phyloP scores from a whole-genome alignment of 2,888 invertebrate genomes.

The Dicycla oo region DNA sequence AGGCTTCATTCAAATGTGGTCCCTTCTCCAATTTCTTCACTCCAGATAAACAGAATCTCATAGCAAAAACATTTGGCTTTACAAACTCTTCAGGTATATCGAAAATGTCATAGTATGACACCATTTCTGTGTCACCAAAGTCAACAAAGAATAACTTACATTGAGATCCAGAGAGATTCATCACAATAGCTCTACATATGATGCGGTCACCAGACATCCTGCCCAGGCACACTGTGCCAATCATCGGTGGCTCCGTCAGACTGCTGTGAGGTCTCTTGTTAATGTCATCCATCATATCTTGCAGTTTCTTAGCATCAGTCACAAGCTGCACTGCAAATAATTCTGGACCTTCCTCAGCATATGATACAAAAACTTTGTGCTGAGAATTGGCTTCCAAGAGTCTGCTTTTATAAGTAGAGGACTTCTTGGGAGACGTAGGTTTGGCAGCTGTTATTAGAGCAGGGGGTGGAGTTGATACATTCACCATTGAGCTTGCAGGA shows the following conservation, averaged over 20 bases:
- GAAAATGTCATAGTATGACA: conserved; percentile 93
- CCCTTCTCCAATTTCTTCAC: conserved; percentile 91
- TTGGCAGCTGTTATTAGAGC: conserved; percentile 68
- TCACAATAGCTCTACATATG: conserved; percentile 94
- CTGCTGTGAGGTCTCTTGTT: conserved; percentile 91
- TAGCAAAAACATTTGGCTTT: conserved; percentile 93
- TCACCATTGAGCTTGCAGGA: conserved; percentile 51
- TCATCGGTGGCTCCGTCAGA: conserved; percentile 92
- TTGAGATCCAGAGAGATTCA: conserved; percentile 92
- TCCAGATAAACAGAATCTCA: conserved; percentile 93
- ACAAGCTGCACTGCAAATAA: conserved; percentile 94
- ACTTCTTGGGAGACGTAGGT: conserved; percentile 82
- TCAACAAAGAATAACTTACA: conserved; percentile 95
- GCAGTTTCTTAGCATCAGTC: conserved; percentile 90
- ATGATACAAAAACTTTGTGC: conserved; percentile 93
- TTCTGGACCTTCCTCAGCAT: conserved; percentile 95
- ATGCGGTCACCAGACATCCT: conserved; percentile 92
- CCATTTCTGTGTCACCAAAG: conserved; percentile 94
- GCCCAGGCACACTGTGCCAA: conserved; percentile 94
- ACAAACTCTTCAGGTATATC: conserved; percentile 94
- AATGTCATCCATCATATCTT: conserved; percentile 93
- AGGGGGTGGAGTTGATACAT: conserved; percentile 54
- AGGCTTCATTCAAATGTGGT: conserved; percentile 92
- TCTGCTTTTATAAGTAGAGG: conserved; percentile 89
- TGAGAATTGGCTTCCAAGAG: conserved; percentile 86